phyloP scores from a whole-genome alignment of 2,797 vertebrate genomes.

The Rallus crepitans region DNA sequence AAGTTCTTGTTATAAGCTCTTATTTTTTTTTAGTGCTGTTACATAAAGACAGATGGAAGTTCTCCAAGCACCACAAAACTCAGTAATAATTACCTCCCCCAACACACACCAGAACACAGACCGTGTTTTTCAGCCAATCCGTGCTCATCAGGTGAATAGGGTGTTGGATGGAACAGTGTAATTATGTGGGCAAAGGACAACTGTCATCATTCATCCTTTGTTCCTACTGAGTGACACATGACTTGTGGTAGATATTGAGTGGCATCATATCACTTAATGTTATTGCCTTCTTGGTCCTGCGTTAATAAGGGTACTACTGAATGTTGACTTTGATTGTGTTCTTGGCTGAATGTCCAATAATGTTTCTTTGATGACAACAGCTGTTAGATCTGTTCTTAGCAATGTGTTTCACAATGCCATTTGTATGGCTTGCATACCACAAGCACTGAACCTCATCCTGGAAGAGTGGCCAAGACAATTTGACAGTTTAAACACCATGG shows the following conservation, averaged over 20 bases:
- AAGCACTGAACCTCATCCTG: constrained; percentile 20
- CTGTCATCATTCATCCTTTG: not conserved
- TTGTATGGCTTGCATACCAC: not conserved
- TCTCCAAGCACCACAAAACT: not conserved
- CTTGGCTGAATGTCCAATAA: constrained; percentile 4
- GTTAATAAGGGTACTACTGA: not conserved
- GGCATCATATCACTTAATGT: not conserved
- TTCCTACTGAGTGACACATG: not conserved
- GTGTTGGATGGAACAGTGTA: not conserved
- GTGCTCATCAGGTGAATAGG: not conserved
- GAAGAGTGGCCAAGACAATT: not conserved
- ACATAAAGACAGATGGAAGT: not conserved
- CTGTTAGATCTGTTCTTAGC: constrained; percentile 30
- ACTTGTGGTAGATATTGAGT: not conserved
- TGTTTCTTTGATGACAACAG: constrained; percentile 47
- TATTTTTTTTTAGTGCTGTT: not conserved
- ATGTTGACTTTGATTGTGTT: not conserved
- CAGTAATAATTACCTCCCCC: not conserved
- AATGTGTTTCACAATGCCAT: constrained; percentile 15
- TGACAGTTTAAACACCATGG: constrained; percentile 1
- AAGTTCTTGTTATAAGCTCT: not conserved
- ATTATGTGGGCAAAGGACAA: accelerated
- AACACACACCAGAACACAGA: not conserved
- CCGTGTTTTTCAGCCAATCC: not conserved
- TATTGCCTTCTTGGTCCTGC: not conserved